phyloP scores from a whole-genome alignment of 1,140 invertebrate genomes.

The Phocides pigmalion region DNA sequence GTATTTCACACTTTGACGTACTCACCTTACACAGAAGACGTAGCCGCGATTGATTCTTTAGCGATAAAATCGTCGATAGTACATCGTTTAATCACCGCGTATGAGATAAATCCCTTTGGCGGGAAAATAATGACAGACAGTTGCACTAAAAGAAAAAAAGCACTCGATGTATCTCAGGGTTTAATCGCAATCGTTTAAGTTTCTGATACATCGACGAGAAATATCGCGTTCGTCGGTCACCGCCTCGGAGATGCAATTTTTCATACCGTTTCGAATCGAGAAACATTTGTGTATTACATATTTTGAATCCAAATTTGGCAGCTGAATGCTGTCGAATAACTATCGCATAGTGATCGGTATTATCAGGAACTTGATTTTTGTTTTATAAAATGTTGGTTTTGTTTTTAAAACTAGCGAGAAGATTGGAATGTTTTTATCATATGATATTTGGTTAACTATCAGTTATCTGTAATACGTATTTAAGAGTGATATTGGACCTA shows the following conservation, averaged over 20 bases:
- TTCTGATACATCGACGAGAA: conserved; percentile 24
- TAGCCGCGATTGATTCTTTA: not conserved
- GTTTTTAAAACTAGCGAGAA: too few species aligned
- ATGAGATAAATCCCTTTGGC: conserved; percentile 2
- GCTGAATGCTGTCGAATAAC: not conserved
- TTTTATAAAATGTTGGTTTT: not conserved
- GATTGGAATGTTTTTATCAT: too few species aligned
- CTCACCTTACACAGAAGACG: too few species aligned
- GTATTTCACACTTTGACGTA: too few species aligned
- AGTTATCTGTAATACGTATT: too few species aligned
- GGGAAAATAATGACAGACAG: conserved; percentile 26
- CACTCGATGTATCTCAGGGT: not conserved
- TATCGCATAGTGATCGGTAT: not conserved
- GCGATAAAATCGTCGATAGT: not conserved
- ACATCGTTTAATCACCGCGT: not conserved
- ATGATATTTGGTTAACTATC: too few species aligned
- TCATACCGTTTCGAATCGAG: conserved; percentile 17
- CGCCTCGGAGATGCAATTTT: conserved; percentile 15
- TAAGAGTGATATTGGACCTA: not conserved
- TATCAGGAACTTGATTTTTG: not conserved
- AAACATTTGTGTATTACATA: not conserved
- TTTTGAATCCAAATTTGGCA: conserved; percentile 1
- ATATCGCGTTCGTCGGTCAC: conserved; percentile 10
- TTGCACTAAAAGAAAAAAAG: conserved; percentile 21
- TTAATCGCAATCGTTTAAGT: conserved; percentile 28